Base-by-base conservation (phyloP, 1,140 invertebrate species). In the Zaprionus camerounensis region DNA sequence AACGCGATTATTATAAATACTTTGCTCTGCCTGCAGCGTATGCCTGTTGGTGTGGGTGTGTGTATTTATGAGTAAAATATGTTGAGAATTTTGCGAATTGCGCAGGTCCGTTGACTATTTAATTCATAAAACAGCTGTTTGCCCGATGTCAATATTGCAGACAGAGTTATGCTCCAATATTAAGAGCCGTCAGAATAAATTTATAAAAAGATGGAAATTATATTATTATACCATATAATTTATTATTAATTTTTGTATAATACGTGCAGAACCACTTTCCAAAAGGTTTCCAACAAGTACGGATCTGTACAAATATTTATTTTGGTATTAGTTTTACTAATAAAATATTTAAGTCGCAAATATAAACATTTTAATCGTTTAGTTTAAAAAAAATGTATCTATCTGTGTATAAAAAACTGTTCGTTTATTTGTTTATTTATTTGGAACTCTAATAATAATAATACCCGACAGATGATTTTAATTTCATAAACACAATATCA, bases 61-160 rank as follows among this genome's bases (percentile, higher is more conserved):
- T 46, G 41, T 38, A 46, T n/a, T 46, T 51, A 51, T 51, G 46
- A 51, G 46, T 51, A 51, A 51, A 51, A 51, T 51, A 24, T 24
- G 20, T 51, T 28, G 6, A 56, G 22, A 17, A 46, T 17, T 28
- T 31, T 28, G 46, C 20, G 46, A 51, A 51, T 22, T 51, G 46
- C 46, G 46, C 46, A 51, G 46, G 46, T 51, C 46, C 20, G 46
- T 51, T 51, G 46, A 51, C 11, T 51, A 24, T 51, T 20, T 51
- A 56, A 28, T 56, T 56, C 53, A 6, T 31, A 56, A 56, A 56
- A 56, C 22, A 56, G 53, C 26, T 56, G 24, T 56, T 56, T 28
- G n/a, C 5, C 22, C 24, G 22, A 31, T 56, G 22, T 56, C 26
- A 56, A 56, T 51, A 51, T 20, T 51, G 46, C 46, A 51, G 46